Evolutionary conservation across 2,888 invertebrate genomes (phyloP).

Genomic region (Volucella bombylans): DNA sequence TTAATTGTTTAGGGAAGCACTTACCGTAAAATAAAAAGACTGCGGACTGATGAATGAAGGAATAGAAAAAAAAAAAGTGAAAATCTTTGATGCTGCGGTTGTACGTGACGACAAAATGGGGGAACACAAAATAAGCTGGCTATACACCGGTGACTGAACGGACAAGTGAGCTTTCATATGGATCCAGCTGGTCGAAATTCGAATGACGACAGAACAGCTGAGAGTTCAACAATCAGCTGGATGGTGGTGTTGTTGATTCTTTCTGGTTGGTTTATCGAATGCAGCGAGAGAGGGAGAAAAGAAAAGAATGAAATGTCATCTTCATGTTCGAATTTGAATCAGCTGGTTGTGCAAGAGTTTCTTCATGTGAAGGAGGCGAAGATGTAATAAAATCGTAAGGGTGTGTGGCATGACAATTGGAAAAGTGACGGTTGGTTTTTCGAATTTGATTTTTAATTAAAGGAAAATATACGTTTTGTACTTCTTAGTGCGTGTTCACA

Average conservation of each 20-base stretch:
- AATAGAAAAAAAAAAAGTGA: not conserved
- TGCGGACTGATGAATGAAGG: not conserved
- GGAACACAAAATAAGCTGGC: not conserved
- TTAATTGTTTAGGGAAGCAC: not conserved
- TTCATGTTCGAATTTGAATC: constrained; percentile 41
- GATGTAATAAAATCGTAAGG: constrained; percentile 19
- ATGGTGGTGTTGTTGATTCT: constrained; percentile 1
- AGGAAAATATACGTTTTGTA: not conserved
- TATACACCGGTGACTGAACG: constrained; percentile 44
- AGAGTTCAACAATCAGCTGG: constrained; percentile 64
- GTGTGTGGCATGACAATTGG: constrained; percentile 3
- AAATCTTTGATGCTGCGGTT: no score
- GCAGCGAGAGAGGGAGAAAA: not conserved
- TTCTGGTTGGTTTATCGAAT: not conserved
- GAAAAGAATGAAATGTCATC: constrained; percentile 24
- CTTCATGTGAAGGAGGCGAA: not conserved
- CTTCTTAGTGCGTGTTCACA: no score
- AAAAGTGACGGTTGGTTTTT: not conserved
- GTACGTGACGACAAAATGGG: not conserved
- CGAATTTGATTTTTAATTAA: not conserved
- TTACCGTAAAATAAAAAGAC: constrained; percentile 11
- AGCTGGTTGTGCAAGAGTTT: not conserved
- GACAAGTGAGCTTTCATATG: constrained; percentile 40
- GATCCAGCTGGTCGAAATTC: constrained; percentile 61
- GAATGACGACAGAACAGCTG: constrained; percentile 67